These are phyloP conservation scores for Ichneumoninae sp. DNA, from an alignment of 2,888 invertebrate genomes.

Conservation along the genomic window DNA sequence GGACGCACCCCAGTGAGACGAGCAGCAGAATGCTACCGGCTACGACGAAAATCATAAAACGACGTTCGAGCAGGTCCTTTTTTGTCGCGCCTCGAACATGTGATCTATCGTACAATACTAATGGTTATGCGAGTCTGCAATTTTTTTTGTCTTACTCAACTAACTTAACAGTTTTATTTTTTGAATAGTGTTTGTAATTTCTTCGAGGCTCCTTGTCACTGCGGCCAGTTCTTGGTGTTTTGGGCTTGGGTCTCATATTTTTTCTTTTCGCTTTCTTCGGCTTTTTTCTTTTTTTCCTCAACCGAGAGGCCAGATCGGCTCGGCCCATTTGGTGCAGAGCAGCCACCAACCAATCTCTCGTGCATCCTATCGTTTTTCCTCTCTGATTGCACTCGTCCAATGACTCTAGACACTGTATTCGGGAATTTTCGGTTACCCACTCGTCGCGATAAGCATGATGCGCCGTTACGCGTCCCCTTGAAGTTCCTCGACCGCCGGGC, in stretches of 20 bases:
- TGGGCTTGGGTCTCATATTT: conserved; percentile 10
- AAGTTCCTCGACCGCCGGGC: conserved; percentile 1
- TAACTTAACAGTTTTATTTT: conserved; percentile 52
- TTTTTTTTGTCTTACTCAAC: conserved; percentile 8
- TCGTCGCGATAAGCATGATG: conserved; percentile 19
- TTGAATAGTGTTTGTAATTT: conserved; percentile 2
- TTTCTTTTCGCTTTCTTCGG: conserved; percentile 13
- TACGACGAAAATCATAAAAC: conserved; percentile 39
- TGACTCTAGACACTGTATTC: conserved; percentile 51
- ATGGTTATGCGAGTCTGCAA: conserved; percentile 32
- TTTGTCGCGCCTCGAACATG: conserved; percentile 1
- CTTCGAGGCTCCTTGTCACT: background rate
- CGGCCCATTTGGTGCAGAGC: conserved; percentile 59
- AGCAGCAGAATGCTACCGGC: conserved; percentile 48
- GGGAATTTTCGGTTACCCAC: conserved; percentile 26
- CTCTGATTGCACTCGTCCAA: conserved; percentile 62
- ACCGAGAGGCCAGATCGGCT: conserved; percentile 49
- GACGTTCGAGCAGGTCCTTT: conserved; percentile 34
- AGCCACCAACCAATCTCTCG: conserved; percentile 54
- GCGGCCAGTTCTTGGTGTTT: conserved; percentile 2
- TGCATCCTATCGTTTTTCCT: conserved; percentile 45
- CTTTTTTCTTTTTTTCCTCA: conserved; percentile 46
- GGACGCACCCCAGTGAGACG: conserved; percentile 46
- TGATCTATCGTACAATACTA: conserved; percentile 37
- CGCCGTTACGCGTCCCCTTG: background rate